These are phyloP conservation scores for Morelia viridis DNA, from an alignment of 2,797 vertebrate genomes.

Conservation along the genomic window DNA sequence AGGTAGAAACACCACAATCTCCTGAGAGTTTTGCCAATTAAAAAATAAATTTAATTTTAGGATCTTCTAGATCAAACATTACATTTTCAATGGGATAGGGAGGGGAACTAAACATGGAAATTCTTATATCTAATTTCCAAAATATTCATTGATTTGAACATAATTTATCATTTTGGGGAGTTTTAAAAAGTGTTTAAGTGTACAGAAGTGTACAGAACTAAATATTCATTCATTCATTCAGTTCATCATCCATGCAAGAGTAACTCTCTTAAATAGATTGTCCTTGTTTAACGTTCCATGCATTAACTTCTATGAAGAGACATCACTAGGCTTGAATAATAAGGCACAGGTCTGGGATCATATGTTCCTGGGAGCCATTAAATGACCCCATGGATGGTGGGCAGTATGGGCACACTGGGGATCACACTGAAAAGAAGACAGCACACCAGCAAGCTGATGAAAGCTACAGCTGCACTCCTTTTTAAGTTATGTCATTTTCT, in stretches of 20 bases:
- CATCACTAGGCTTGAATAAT: neutral
- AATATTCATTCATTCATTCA: rapidly evolving
- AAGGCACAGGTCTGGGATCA: neutral
- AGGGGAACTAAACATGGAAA: conserved; percentile 20
- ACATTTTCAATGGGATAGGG: neutral
- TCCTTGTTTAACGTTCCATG: neutral
- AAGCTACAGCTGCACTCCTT: neutral
- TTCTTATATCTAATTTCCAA: neutral
- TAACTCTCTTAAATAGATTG: neutral
- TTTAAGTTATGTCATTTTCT: neutral
- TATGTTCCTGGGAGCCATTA: neutral
- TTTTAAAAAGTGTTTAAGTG: neutral
- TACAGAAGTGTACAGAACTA: rapidly evolving
- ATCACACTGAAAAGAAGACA: neutral
- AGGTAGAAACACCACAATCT: neutral
- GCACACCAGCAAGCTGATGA: neutral
- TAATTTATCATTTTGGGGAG: neutral
- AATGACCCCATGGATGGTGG: neutral
- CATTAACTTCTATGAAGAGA: neutral
- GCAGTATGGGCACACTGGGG: neutral
- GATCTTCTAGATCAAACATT: neutral
- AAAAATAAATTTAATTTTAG: neutral
- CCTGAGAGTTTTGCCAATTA: neutral
- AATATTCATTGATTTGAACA: neutral
- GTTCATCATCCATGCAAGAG: neutral